These are phyloP conservation scores for Taurulus bubalis DNA, from an alignment of 2,113 vertebrate genomes.

Conservation along the genomic window DNA sequence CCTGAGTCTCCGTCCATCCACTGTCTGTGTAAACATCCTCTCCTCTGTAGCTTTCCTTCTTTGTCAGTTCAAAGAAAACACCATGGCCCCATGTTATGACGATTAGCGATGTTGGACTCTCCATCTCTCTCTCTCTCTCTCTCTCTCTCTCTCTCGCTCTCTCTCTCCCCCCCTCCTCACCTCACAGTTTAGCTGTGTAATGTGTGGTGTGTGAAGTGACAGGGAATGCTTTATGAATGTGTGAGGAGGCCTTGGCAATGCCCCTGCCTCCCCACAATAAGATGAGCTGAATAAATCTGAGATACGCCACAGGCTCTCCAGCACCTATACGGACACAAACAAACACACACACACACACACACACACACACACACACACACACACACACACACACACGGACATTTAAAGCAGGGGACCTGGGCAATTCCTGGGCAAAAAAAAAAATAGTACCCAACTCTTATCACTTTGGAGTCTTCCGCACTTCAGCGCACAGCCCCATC, in stretches of 20 bases:
- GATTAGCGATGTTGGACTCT: conserved; percentile 27
- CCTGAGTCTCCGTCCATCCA: conserved; percentile 20
- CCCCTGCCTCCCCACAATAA: conserved; percentile 59
- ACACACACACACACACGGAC: conserved; percentile 6
- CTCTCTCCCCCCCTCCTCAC: not conserved
- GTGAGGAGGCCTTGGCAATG: conserved; percentile 67
- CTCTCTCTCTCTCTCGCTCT: not conserved
- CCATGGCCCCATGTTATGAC: not conserved
- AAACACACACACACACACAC: not conserved
- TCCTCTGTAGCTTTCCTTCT: conserved; percentile 16
- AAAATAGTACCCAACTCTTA: conserved; percentile 76
- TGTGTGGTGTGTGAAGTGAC: conserved; percentile 57
- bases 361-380: too few relatives aligned
- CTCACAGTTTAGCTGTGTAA: conserved; percentile 46
- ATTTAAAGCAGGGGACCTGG: conserved; percentile 48
- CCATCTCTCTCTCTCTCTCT: too few relatives aligned
- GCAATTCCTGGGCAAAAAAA: conserved; percentile 64
- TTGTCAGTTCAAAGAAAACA: conserved; percentile 29
- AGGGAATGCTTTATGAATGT: conserved; percentile 70
- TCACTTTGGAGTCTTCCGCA: conserved; percentile 71
- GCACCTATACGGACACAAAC: conserved; percentile 40
- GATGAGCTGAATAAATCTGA: conserved; percentile 79
- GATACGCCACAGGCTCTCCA: conserved; percentile 44
- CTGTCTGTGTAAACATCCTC: conserved; percentile 27
- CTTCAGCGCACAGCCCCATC: conserved; percentile 35